These are phyloP conservation scores for Ptychobarbus kaznakovi DNA, from an alignment of 2,797 vertebrate genomes.

Conservation along the genomic window DNA sequence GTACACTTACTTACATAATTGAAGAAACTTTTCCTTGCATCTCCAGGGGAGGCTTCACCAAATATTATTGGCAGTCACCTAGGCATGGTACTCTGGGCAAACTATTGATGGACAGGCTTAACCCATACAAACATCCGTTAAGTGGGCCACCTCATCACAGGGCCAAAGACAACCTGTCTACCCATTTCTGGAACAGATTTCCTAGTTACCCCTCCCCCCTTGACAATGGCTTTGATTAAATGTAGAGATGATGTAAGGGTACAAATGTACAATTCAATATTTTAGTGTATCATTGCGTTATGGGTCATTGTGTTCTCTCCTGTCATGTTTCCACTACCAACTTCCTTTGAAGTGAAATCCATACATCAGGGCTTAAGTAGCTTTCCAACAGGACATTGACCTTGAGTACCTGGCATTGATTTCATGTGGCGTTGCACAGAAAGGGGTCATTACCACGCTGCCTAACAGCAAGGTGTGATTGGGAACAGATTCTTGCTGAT, in stretches of 20 bases:
- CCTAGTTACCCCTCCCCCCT: background rate
- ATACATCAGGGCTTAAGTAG: slow-evolving; percentile 96
- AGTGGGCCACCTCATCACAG: background rate
- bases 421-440: slow-evolving; percentile 92
- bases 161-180: background rate
- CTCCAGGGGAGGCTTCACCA: background rate
- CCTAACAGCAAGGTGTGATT: slow-evolving; percentile 89
- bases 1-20: background rate
- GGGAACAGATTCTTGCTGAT: slow-evolving; percentile 95
- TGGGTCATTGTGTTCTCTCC: slow-evolving; percentile 66
- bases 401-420: slow-evolving; percentile 97
- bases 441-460: slow-evolving; percentile 90
- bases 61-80: background rate
- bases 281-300: slow-evolving; percentile 6
- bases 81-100: background rate
- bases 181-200: background rate
- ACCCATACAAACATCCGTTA: slow-evolving; percentile 3
- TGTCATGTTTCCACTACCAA: slow-evolving; percentile 86
- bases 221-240: slow-evolving; percentile 12
- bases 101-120: background rate
- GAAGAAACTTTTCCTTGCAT: background rate
- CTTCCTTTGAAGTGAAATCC: slow-evolving; percentile 81
- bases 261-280: slow-evolving; percentile 7
- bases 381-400: slow-evolving; percentile 83
- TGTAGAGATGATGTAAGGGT: background rate